These are phyloP conservation scores for Scolopax bukidnonensis DNA, from an alignment of 2,797 vertebrate genomes.

Conservation along the genomic window DNA sequence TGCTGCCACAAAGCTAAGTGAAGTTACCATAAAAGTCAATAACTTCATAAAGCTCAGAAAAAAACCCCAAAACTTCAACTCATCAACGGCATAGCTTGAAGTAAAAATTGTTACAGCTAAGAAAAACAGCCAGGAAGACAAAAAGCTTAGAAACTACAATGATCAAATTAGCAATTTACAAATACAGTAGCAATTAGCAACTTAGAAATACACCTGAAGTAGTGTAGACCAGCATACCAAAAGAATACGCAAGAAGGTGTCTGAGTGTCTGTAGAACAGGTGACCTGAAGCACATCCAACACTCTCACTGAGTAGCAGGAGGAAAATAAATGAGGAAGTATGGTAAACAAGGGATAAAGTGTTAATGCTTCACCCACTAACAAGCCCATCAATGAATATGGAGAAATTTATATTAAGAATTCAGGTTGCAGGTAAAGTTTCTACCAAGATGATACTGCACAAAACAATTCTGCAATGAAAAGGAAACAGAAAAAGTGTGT, in stretches of 20 bases:
- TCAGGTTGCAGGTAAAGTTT: background rate
- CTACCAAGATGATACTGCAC: background rate
- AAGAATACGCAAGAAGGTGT: background rate
- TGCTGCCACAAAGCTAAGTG: background rate
- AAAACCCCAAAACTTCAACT: background rate
- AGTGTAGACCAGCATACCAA: rapidly evolving
- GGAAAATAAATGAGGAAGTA: background rate
- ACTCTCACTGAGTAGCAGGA: background rate
- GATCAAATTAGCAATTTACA: background rate
- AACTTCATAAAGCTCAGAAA: background rate
- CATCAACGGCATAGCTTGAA: background rate
- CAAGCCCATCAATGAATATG: background rate
- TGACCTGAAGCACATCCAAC: background rate
- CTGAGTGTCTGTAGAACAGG: background rate
- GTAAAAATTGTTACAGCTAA: background rate
- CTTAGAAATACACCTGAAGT: background rate
- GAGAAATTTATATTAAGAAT: background rate
- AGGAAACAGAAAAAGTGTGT: background rate
- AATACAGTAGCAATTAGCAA: background rate
- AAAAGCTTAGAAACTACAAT: background rate
- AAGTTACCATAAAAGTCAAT: background rate
- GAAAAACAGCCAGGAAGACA: background rate
- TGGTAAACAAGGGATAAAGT: background rate
- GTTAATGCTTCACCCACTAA: background rate
- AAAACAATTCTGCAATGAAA: background rate